phyloP scores from a whole-genome alignment of 2,888 invertebrate species.

The Resseliella maxima region DNA sequence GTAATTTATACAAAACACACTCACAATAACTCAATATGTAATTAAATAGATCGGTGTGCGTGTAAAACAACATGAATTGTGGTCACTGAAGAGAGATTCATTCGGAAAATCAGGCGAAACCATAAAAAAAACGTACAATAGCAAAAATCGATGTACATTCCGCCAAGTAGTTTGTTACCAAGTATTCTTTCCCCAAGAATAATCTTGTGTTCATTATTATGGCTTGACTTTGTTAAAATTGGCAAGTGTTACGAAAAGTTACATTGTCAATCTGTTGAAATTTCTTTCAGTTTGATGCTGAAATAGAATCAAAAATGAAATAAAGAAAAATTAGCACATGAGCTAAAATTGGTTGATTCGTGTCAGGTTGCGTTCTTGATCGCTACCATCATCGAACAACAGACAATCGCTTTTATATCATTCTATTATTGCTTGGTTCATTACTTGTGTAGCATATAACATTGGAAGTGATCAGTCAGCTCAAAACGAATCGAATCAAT shows the following conservation, averaged over 20 bases:
- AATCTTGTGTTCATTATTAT: neutral
- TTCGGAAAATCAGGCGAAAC: neutral
- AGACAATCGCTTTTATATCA: neutral
- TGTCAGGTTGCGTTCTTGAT: no score
- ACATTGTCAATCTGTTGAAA: neutral
- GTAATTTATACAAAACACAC: neutral
- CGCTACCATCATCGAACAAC: neutral
- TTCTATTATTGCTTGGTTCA: neutral
- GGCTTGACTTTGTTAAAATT: neutral
- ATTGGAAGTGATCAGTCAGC: neutral
- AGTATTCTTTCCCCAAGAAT: no score
- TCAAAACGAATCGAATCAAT: neutral
- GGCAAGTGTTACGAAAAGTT: neutral
- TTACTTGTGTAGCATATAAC: neutral
- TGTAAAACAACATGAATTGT: conserved; percentile 9
- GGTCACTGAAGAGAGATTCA: conserved; percentile 1
- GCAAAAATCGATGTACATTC: neutral
- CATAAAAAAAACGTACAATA: neutral
- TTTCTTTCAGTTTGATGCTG: neutral
- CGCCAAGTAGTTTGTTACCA: no score
- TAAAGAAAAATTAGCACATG: conserved; percentile 45
- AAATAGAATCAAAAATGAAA: neutral
- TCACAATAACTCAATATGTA: neutral
- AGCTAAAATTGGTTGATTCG: conserved; percentile 3
- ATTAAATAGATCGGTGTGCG: neutral